These are phyloP conservation scores for Charanyca ferruginea DNA, from an alignment of 2,888 invertebrate species.

Conservation along the genomic window DNA sequence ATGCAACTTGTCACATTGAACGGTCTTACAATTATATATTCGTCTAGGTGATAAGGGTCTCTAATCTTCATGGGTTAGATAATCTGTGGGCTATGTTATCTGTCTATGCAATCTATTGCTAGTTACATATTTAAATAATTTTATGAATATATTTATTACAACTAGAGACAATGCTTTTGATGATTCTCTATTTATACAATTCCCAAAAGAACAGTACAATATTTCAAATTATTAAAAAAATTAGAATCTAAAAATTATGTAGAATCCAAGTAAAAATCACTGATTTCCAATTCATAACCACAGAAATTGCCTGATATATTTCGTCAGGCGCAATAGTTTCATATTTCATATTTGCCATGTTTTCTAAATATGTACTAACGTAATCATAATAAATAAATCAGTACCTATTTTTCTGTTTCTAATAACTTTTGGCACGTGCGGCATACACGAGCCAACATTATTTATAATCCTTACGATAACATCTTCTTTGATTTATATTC, in stretches of 20 bases:
- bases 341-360: neutral
- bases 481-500: neutral
- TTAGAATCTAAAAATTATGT: neutral
- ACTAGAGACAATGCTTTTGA: neutral
- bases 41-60: conserved; percentile 3
- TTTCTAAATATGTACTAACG: too few species aligned
- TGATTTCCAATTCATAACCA: neutral
- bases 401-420: neutral
- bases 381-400: too few species aligned
- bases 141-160: neutral
- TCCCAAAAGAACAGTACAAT: neutral
- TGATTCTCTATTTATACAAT: neutral
- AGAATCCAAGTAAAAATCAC: neutral
- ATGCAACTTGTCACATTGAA: conserved; percentile 28
- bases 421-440: neutral
- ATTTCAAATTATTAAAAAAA: neutral
- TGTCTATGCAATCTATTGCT: too few species aligned
- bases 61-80: neutral
- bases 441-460: neutral
- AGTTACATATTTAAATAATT: neutral
- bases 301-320: neutral
- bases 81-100: conserved; percentile 1
- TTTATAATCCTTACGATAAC: neutral
- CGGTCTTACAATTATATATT: conserved; percentile 12
- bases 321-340: conserved; percentile 1